These are phyloP conservation scores for Colletes gigas DNA, from an alignment of 1,140 invertebrate species.

Conservation along the genomic window DNA sequence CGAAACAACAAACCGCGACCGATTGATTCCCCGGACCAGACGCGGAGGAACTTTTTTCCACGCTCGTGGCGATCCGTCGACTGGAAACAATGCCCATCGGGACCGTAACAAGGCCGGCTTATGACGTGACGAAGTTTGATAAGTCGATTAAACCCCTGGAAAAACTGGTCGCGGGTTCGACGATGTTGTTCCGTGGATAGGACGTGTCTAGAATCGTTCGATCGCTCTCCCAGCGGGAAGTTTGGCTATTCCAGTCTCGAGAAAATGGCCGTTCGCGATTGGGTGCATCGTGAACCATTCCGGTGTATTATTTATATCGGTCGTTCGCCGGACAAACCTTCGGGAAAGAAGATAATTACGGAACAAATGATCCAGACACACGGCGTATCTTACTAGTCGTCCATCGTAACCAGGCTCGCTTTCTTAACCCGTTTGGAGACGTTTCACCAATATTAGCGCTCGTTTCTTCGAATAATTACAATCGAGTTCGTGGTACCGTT, in stretches of 20 bases:
- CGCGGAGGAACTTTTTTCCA: neutral
- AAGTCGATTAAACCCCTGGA: conserved; percentile 24
- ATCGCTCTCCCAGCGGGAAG: conserved; percentile 27
- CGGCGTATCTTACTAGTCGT: too few relatives aligned
- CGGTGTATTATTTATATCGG: too few relatives aligned
- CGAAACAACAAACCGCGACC: neutral
- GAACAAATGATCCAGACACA: too few relatives aligned
- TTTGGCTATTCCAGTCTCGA: neutral
- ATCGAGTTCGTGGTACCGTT: too few relatives aligned
- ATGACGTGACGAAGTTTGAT: conserved; percentile 44
- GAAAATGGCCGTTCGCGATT: neutral
- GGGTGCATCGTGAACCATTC: neutral
- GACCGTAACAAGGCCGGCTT: conserved; percentile 26
- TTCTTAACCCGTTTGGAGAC: too few relatives aligned
- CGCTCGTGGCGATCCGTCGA: neutral
- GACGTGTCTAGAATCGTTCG: conserved; percentile 20
- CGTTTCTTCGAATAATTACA: too few relatives aligned
- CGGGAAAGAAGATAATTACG: too few relatives aligned
- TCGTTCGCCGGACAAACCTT: too few relatives aligned
- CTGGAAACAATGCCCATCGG: conserved; percentile 31
- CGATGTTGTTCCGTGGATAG: neutral
- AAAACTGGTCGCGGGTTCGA: conserved; percentile 29
- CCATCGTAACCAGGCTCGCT: too few relatives aligned
- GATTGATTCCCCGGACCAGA: neutral
- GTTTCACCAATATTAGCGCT: too few relatives aligned